These are phyloP conservation scores for Styela plicata DNA, from an alignment of 23 tunicate genomes.

Conservation along the genomic window DNA sequence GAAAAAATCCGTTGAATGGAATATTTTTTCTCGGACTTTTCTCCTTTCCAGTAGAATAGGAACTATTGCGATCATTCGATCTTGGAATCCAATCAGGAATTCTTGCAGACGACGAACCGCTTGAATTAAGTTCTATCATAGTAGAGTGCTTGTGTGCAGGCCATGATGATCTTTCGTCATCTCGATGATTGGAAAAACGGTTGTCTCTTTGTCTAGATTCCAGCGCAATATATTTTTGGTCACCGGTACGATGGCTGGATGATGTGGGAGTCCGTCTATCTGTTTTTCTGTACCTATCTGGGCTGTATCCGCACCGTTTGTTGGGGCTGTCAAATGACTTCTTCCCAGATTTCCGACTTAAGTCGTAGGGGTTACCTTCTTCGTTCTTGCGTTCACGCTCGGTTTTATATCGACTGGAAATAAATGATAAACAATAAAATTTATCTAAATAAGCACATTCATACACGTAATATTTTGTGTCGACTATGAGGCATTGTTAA, in stretches of 20 bases:
- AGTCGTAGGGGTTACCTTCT: not conserved
- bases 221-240: conserved; percentile 10
- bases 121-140: conserved; percentile 20
- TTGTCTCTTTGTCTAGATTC: conserved; percentile 10
- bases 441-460: too few species aligned
- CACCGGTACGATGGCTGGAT: not conserved
- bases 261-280: not conserved
- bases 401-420: not conserved
- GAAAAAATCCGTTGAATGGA: not conserved
- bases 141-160: conserved; percentile 10
- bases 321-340: not conserved
- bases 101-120: conserved; percentile 5
- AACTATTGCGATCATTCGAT: not conserved
- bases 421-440: too few species aligned
- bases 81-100: conserved; percentile 1
- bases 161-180: conserved; percentile 8
- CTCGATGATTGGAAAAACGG: not conserved
- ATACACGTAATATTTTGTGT: too few species aligned
- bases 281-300: conserved; percentile 1
- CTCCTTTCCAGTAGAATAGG: not conserved
- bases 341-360: not conserved
- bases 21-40: not conserved
- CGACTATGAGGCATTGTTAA: too few species aligned
- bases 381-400: conserved; percentile 1
- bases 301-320: not conserved